These are phyloP conservation scores for Rhopalosiphum nymphaeae DNA, from an alignment of 2,888 invertebrate genomes.

Conservation along the genomic window DNA sequence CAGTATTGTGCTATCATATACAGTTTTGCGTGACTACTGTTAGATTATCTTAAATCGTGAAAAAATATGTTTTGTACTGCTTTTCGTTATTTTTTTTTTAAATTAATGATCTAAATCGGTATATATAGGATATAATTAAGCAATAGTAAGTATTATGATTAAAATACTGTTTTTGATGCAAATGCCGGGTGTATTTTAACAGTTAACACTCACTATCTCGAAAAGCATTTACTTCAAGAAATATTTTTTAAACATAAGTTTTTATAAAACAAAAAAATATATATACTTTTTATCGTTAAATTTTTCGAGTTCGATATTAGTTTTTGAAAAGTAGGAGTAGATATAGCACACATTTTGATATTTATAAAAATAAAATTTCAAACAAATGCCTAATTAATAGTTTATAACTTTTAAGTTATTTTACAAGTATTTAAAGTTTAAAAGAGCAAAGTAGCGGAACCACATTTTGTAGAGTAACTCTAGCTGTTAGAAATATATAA, in stretches of 20 bases:
- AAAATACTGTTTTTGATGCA: neutral
- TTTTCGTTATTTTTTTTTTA: neutral
- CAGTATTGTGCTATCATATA: neutral
- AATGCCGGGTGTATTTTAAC: neutral
- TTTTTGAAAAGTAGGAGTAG: too few species aligned
- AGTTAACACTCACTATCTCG: neutral
- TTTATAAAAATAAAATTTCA: neutral
- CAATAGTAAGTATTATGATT: neutral
- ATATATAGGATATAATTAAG: neutral
- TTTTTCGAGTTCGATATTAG: too few species aligned
- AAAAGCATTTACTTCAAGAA: neutral
- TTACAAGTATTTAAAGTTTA: neutral
- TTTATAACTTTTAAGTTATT: neutral
- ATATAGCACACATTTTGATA: too few species aligned
- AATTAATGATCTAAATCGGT: neutral
- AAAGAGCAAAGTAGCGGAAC: neutral
- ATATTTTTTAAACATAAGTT: neutral
- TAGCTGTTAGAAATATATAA: neutral
- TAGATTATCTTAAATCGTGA: neutral
- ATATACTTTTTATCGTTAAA: too few species aligned
- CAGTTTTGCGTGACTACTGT: neutral
- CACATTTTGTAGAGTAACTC: neutral
- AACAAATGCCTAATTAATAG: neutral
- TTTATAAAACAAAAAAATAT: neutral
- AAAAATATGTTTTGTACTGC: neutral